Base-by-base conservation (phyloP, 2,113 vertebrate species). In the Plecotus auritus region DNA sequence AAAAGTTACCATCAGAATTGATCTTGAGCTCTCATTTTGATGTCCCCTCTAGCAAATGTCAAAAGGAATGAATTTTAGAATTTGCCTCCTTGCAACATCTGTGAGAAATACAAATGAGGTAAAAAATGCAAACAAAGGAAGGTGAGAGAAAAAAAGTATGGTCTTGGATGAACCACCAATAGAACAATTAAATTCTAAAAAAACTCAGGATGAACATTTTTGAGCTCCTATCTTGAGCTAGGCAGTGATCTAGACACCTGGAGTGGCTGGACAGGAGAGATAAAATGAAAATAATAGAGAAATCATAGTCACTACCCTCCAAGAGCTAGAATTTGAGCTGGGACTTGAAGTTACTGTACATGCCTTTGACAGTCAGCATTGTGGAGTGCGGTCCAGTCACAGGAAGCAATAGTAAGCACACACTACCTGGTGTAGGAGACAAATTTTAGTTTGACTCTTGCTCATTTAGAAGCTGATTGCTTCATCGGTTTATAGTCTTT, bases 21-120 rank as follows among this genome's bases (percentile, higher is more conserved):
- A 77, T 73, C 20, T 67, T 20, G 5, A 51, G 1, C 13, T 94
- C 16, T 93, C 66, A 80, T 93, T 93, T 94, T 59, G 28, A 37
- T 49, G 11, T 9, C 64, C 23, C 80, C 12, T 40, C 28, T 81
- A 77, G 51, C 40, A 66, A 88, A 54, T 40, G 37, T 85, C 86
- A 35, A 90, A 94, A 54, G 45, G 23, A 8, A n/a, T 86, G 35
- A 40, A 76, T 85, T 81, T 87, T 67, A 95, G 84, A 83, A 32
- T 85, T 59, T 80, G n/a, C 28, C 64, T 90, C 82, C 35, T 90
- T 82, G 45, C 10, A 72, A 56, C 12, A 22, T 77, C 32, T 92
- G 40, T 94, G 77, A 82, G 67, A 95, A 93, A 66, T 85, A 85
- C 49, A 92, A 82, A 96, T 56, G 45, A 95, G 16, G 45, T 85